Conservation (phyloP, 2,113 vertebrate genomes). For the Chloropsis cyanopogon region DNA sequence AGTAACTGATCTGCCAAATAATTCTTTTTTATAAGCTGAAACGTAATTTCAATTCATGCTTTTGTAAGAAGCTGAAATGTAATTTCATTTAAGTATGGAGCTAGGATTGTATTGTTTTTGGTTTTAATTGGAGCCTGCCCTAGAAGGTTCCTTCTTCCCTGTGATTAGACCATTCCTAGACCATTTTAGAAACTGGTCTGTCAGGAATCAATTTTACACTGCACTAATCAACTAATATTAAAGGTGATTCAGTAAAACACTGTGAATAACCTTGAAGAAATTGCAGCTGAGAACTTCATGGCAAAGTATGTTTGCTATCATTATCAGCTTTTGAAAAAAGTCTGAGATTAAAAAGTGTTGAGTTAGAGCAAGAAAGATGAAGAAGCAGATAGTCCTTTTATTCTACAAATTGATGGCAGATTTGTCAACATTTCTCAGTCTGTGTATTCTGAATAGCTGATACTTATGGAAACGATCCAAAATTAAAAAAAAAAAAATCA, state of each 20-base stretch:
- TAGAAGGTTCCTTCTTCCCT: neutral
- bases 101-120: neutral
- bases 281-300: neutral
- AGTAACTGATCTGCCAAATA: neutral
- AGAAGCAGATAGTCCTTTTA: neutral
- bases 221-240: neutral
- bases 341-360: neutral
- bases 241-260: neutral
- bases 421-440: neutral
- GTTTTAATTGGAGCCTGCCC: neutral
- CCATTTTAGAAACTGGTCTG: neutral
- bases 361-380: neutral
- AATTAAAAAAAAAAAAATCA: neutral
- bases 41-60: neutral
- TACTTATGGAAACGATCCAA: neutral
- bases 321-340: neutral
- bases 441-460: neutral
- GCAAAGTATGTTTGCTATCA: neutral
- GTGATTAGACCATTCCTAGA: neutral
- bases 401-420: neutral
- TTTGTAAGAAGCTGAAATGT: neutral
- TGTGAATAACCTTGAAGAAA: neutral
- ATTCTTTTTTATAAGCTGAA: neutral
- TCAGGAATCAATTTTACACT: neutral
- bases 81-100: neutral